Base-by-base conservation (phyloP, 2,888 invertebrate genomes). In the Calliphora vomitoria region DNA sequence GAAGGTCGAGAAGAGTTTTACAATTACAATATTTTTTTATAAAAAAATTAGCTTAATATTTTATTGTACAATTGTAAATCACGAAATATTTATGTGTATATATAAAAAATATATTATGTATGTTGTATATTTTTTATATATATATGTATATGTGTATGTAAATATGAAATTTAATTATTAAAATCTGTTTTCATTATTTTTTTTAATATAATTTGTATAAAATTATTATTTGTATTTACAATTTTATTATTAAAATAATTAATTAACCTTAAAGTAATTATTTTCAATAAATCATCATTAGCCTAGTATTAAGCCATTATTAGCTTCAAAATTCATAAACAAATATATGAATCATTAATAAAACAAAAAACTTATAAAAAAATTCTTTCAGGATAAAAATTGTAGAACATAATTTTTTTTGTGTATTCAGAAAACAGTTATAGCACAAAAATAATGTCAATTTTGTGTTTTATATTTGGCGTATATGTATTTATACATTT, bases 211-310 rank as follows among this genome's bases (percentile, higher is more conserved):
- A 84, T 66, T 76, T 80, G 75, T 81, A 88, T 81, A 76, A 68
- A 84, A 81, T 50, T 50, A 86, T 85, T 82, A 90, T 86, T 88
- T 69, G 86, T 87, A 89, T 86, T 85, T 88, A 89, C 84, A 87
- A 75, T 85, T 89, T 86, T 86, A 81, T 84, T 86, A 80, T 86
- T 88, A 82, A 88, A 84, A 81, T 44, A 80, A 85, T 60, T 31
- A 71, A 79, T 71, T 62, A 74, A 80, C 50, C 60, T 55, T 75
- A 75, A 85, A 75, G n/a, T 66, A 69, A 69, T 69, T 69, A 79
- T 79, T 83, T 87, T 84, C 74, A 79, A 82, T 86, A 66, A 72
- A 68, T 25, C 71, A 76, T 76, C 62, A 72, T 76, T 87, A 87
- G 60, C 15, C 0, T 87, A 87, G 87, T 47, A 53, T 81, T 84